Evolutionary conservation across 2,888 invertebrate genomes (phyloP).

Genomic region (Heliconius charithonia): DNA sequence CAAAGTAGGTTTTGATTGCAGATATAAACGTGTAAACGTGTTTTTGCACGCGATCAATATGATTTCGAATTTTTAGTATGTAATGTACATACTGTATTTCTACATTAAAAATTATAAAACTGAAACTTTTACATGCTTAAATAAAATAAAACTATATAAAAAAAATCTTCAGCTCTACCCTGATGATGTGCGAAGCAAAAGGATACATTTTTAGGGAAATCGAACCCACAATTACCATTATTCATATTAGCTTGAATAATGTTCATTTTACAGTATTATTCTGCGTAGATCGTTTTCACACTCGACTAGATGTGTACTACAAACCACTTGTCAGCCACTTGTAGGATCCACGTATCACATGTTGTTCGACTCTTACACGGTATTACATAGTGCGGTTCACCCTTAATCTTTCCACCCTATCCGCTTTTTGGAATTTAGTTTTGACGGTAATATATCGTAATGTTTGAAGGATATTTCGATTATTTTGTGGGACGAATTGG

Average conservation of each 20-base stretch:
- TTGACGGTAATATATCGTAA: not conserved
- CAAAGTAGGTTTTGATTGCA: conserved; percentile 1
- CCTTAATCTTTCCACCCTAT: conserved; percentile 7
- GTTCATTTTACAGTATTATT: not conserved
- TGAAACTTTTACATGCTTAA: no score
- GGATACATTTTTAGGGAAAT: no score
- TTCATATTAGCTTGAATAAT: not conserved
- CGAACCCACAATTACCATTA: no score
- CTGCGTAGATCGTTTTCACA: not conserved
- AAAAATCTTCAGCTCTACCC: no score
- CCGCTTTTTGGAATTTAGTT: not conserved
- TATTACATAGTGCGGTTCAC: conserved; percentile 11
- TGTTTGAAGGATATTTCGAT: not conserved
- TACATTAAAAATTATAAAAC: no score
- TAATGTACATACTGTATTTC: no score
- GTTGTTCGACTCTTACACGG: conserved; percentile 15
- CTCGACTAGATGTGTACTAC: not conserved
- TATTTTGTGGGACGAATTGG: no score
- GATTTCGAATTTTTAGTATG: no score
- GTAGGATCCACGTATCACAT: conserved; percentile 14
- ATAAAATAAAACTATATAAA: no score
- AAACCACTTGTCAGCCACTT: conserved; percentile 19
- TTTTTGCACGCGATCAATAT: not conserved
- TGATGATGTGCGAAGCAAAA: no score
- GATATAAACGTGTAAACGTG: not conserved